Conservation (phyloP, 1,140 invertebrate genomes). For the Anthonomus grandis region DNA sequence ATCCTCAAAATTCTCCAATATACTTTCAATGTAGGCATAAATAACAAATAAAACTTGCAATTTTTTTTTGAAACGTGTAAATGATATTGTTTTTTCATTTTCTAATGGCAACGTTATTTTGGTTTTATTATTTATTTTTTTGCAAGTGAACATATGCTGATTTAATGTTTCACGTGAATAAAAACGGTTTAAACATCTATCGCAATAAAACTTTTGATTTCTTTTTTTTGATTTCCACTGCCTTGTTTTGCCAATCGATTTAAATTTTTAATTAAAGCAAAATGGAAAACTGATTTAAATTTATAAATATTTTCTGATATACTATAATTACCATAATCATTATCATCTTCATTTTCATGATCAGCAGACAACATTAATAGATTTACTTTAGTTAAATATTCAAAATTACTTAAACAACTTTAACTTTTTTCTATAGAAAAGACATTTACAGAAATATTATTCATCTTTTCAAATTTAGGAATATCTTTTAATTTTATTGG, state of each 20-base stretch:
- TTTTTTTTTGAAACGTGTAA: slow-evolving; percentile 18
- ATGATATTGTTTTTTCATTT: slow-evolving; percentile 6
- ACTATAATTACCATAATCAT: neutral
- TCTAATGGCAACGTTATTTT: slow-evolving; percentile 31
- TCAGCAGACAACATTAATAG: slow-evolving; percentile 2
- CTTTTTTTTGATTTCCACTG: slow-evolving; percentile 5
- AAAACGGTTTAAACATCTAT: slow-evolving; percentile 34
- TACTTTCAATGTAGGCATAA: slow-evolving; percentile 44
- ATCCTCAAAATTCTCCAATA: slow-evolving; percentile 23
- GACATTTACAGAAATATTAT: slow-evolving; percentile 27
- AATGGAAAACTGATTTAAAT: slow-evolving; percentile 21
- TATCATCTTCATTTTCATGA: slow-evolving; percentile 2
- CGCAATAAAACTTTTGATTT: slow-evolving; percentile 31
- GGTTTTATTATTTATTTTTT: slow-evolving; percentile 15
- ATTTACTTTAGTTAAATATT: slow-evolving; percentile 23
- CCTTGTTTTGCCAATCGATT: slow-evolving; percentile 24
- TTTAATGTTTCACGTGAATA: slow-evolving; percentile 11
- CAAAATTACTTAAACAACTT: neutral
- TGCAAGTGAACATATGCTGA: slow-evolving; percentile 26
- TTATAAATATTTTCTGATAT: too few relatives aligned
- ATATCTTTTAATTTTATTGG: slow-evolving; percentile 13
- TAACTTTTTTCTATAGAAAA: slow-evolving; percentile 14
- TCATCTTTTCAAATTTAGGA: too few relatives aligned
- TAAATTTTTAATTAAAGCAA: slow-evolving; percentile 28
- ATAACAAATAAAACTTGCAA: slow-evolving; percentile 39